Evolutionary conservation across 35 echinoderm and acorn worm species (phyloP).

Genomic region (Acanthaster planci): DNA sequence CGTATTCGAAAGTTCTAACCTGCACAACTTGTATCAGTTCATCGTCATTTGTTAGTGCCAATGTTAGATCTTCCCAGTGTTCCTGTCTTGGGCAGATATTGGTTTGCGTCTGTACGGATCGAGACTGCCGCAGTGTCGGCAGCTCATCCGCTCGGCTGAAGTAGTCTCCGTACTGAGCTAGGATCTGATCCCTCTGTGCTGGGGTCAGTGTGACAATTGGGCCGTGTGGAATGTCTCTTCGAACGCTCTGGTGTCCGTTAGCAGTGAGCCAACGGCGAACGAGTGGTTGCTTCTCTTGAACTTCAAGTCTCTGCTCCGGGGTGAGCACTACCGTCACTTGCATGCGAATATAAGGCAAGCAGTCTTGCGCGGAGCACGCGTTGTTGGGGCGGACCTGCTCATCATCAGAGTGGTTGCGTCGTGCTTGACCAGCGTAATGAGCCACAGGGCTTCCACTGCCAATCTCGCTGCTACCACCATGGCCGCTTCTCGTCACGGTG

Average conservation of each 20-base stretch:
- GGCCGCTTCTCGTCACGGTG: too few relatives aligned
- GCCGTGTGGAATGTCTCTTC: not conserved
- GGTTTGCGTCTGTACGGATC: not conserved
- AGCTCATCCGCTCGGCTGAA: not conserved
- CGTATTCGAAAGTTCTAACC: not conserved
- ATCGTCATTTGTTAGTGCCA: slow-evolving; percentile 40
- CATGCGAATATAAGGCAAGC: not conserved
- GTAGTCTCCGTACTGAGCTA: slow-evolving; percentile 18
- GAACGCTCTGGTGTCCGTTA: not conserved
- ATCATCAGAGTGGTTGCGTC: not conserved
- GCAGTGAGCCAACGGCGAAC: not conserved
- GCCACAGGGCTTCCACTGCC: not conserved
- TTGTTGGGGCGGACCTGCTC: not conserved
- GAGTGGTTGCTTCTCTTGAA: not conserved
- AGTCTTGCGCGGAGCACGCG: not conserved
- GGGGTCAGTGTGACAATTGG: slow-evolving; percentile 18
- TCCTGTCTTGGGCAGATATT: slow-evolving; percentile 13
- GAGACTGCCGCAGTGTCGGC: not conserved
- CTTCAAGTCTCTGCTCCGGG: slow-evolving; percentile 8
- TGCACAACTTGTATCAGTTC: slow-evolving; percentile 38
- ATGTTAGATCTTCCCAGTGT: slow-evolving; percentile 14
- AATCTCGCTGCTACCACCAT: not conserved
- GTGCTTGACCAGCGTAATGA: not conserved
- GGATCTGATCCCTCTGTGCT: slow-evolving; percentile 5
- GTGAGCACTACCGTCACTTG: not conserved